These are phyloP conservation scores for Platycheirus albimanus DNA, from an alignment of 2,888 invertebrate species.

Conservation along the genomic window DNA sequence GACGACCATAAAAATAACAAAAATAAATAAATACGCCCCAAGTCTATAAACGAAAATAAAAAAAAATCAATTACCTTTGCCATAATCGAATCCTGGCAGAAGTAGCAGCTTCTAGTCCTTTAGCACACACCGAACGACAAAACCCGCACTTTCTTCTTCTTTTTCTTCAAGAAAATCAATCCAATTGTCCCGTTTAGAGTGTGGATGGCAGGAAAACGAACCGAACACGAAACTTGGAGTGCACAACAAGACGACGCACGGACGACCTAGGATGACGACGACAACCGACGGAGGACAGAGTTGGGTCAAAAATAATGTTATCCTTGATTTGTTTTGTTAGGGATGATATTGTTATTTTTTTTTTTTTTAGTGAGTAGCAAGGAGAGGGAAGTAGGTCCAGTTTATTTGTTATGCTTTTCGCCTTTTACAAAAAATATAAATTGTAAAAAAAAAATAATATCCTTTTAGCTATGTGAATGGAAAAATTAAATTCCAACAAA, in stretches of 20 bases:
- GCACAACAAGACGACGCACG: slow-evolving; percentile 6
- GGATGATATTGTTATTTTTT: slow-evolving; percentile 31
- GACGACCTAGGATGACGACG: background rate
- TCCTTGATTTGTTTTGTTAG: slow-evolving; percentile 69
- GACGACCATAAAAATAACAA: slow-evolving; percentile 60
- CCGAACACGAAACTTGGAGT: slow-evolving; percentile 11
- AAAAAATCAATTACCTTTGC: slow-evolving; percentile 76
- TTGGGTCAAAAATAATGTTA: slow-evolving; percentile 67
- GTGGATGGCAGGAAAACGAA: slow-evolving; percentile 18
- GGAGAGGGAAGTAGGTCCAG: slow-evolving; percentile 23
- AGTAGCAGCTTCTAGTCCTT: slow-evolving; percentile 54
- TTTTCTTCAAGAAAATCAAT: slow-evolving; percentile 66
- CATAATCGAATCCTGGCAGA: slow-evolving; percentile 74
- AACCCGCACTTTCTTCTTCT: slow-evolving; percentile 37
- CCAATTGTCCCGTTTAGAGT: slow-evolving; percentile 64
- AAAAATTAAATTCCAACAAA: slow-evolving; percentile 54
- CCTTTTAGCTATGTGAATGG: slow-evolving; percentile 20
- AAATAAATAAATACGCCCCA: slow-evolving; percentile 32
- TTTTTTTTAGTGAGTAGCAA: no score
- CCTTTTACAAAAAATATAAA: slow-evolving; percentile 15
- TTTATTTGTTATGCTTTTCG: slow-evolving; percentile 52
- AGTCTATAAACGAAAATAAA: slow-evolving; percentile 57
- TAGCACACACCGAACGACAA: slow-evolving; percentile 42
- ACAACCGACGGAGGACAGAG: background rate
- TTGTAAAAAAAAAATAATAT: slow-evolving; percentile 20